Conservation (phyloP, 1,140 invertebrate species). For the Cherax quadricarinatus region DNA sequence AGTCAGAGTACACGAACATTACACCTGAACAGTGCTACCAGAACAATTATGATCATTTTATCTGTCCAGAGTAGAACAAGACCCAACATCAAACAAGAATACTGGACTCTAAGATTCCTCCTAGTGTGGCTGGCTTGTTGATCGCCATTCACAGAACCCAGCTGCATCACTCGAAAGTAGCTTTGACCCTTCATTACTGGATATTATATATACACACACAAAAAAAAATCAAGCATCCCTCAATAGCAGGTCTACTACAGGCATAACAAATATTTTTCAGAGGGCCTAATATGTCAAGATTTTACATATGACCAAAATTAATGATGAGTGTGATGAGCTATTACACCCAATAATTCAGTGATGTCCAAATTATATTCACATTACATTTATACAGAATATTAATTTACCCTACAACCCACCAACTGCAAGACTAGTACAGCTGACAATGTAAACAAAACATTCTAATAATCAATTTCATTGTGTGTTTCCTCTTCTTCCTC, state of each 20-base stretch:
- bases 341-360: neutral
- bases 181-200: neutral
- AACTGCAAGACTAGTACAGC: neutral
- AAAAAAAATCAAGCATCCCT: neutral
- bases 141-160: too few species aligned
- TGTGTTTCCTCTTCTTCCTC: slow-evolving; percentile 70
- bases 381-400: neutral
- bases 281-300: neutral
- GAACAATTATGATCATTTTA: neutral
- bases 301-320: neutral
- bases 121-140: neutral
- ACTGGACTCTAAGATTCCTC: neutral
- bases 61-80: neutral
- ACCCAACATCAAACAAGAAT: neutral
- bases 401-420: neutral
- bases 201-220: neutral
- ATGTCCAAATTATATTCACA: neutral
- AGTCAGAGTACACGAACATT: neutral
- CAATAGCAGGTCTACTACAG: neutral
- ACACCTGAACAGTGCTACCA: neutral
- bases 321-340: neutral
- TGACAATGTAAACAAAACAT: neutral
- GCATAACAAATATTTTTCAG: neutral
- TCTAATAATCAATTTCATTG: slow-evolving; percentile 72
- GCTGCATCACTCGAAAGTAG: neutral